These are phyloP conservation scores for Sminthurinus aureus DNA, from an alignment of 2,888 invertebrate species.

Conservation along the genomic window DNA sequence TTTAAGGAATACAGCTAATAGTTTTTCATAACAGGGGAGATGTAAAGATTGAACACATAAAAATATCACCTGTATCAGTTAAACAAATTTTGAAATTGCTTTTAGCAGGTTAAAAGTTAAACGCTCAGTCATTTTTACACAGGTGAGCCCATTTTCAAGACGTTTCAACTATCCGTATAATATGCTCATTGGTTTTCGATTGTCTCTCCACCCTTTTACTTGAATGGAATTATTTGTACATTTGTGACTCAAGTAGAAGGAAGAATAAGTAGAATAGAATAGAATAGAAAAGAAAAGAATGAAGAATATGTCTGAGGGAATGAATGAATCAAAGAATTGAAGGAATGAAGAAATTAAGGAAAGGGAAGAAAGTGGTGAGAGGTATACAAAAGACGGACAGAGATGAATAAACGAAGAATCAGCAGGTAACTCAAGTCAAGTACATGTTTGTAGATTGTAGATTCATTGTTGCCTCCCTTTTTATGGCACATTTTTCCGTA, in stretches of 20 bases:
- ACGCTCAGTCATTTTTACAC: too few relatives aligned
- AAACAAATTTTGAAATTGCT: too few relatives aligned
- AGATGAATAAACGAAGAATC: slow-evolving; percentile 16
- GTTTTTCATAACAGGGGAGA: too few relatives aligned
- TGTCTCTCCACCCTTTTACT: neutral
- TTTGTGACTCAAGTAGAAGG: neutral
- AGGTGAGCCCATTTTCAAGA: too few relatives aligned
- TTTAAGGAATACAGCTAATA: too few relatives aligned
- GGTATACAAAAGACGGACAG: neutral
- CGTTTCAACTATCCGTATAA: too few relatives aligned
- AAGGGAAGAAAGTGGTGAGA: neutral
- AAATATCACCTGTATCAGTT: too few relatives aligned
- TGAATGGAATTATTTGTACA: neutral
- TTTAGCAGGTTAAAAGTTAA: too few relatives aligned
- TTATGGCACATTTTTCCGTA: slow-evolving; percentile 31
- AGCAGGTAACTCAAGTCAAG: slow-evolving; percentile 27
- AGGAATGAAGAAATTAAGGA: neutral
- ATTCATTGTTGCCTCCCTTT: slow-evolving; percentile 37
- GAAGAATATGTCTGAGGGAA: neutral
- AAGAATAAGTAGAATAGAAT: neutral
- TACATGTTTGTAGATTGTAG: neutral
- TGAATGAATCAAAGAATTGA: slow-evolving; percentile 15
- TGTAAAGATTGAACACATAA: too few relatives aligned
- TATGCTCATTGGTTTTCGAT: too few relatives aligned
- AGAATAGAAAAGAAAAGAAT: too few relatives aligned